phyloP scores from a whole-genome alignment of 2,888 invertebrate species.

The Nomada ferruginata region DNA sequence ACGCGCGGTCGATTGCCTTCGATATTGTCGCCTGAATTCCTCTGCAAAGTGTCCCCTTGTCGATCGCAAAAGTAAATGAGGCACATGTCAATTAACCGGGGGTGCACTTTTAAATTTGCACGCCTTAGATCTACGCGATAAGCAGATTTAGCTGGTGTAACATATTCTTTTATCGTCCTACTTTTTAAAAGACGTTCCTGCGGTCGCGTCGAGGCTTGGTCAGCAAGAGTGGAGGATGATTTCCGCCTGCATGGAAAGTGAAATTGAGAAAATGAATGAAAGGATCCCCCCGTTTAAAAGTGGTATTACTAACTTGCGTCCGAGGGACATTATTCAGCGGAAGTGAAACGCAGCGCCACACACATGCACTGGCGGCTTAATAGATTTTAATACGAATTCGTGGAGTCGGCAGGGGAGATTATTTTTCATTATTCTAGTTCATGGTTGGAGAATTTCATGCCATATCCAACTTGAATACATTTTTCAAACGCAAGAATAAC shows the following conservation, averaged over 20 bases:
- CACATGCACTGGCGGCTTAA: slow-evolving; percentile 10
- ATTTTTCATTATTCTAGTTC: slow-evolving; percentile 2
- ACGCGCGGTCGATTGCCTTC: slow-evolving; percentile 44
- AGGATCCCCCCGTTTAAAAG: slow-evolving; percentile 20
- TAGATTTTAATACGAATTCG: slow-evolving; percentile 37
- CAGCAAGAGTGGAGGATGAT: neutral
- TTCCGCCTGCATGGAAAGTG: neutral
- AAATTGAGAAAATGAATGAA: neutral
- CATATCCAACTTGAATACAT: too few relatives aligned
- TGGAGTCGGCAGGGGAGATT: slow-evolving; percentile 15
- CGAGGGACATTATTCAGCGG: slow-evolving; percentile 27
- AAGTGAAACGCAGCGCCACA: neutral
- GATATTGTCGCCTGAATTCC: slow-evolving; percentile 40
- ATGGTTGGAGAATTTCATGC: neutral
- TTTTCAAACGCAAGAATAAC: too few relatives aligned
- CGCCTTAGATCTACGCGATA: neutral
- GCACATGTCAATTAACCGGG: neutral
- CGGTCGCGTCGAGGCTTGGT: neutral
- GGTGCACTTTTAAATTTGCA: slow-evolving; percentile 6
- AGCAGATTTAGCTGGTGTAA: slow-evolving; percentile 3
- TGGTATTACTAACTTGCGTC: slow-evolving; percentile 20
- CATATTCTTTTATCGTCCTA: neutral
- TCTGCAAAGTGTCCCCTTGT: slow-evolving; percentile 27
- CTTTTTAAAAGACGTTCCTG: neutral
- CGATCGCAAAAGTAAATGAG: slow-evolving; percentile 5